Percentiles rank a stretch among this genome's conserved stretches.
Evolutionary conservation across 1,140 invertebrate species (phyloP).

Genomic region (Trigoniulus corallinus): DNA sequence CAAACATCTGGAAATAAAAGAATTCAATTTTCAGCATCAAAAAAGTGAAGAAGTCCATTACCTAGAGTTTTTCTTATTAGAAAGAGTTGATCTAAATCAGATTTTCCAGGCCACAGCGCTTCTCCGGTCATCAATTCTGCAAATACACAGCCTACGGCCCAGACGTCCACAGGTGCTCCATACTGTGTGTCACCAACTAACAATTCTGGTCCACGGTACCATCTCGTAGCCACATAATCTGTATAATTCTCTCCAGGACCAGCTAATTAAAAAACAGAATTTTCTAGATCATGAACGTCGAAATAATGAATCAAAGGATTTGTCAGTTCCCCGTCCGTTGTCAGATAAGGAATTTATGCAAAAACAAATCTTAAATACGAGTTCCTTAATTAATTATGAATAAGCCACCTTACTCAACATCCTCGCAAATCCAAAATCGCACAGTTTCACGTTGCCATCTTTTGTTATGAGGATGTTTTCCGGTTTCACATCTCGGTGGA

Average conservation of each 20-base stretch:
- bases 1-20: too few relatives aligned
- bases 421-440: slow-evolving; percentile 97
- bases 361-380: slow-evolving; percentile 1
- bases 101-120: slow-evolving; percentile 93
- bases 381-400: not conserved
- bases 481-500: slow-evolving; percentile 94
- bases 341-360: slow-evolving; percentile 10
- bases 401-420: slow-evolving; percentile 59
- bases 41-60: too few relatives aligned
- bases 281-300: too few relatives aligned
- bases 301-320: too few relatives aligned
- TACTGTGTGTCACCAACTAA: slow-evolving; percentile 95
- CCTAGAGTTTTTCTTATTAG: slow-evolving; percentile 72
- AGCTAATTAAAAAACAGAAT: slow-evolving; percentile 12
- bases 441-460: slow-evolving; percentile 87
- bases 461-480: slow-evolving; percentile 96
- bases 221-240: slow-evolving; percentile 96
- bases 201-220: slow-evolving; percentile 93
- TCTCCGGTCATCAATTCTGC: slow-evolving; percentile 91
- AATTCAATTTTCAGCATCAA: too few relatives aligned
- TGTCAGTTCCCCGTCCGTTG: too few relatives aligned
- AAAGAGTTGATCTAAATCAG: slow-evolving; percentile 95
- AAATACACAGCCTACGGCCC: slow-evolving; percentile 92
- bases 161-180: slow-evolving; percentile 91
- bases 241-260: slow-evolving; percentile 92